Percentiles rank a stretch among this genome's conserved stretches.
Conservation (phyloP, 2,888 invertebrate species). For the Plagodis dolabraria region DNA sequence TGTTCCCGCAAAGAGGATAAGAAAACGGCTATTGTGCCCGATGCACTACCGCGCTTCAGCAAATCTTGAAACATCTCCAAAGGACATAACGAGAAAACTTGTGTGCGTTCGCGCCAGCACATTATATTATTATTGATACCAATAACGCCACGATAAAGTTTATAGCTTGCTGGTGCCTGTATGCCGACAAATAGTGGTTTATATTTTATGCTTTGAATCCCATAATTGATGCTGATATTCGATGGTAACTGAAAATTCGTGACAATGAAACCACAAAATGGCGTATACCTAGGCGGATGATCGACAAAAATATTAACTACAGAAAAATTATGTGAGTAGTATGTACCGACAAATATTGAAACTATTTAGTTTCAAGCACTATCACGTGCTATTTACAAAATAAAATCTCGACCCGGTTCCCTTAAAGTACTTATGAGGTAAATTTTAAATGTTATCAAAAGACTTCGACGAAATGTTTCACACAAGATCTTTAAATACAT, state of each 20-base stretch:
- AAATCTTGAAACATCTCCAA: constrained; percentile 74
- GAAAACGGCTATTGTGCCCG: constrained; percentile 66
- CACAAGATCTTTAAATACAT: no score
- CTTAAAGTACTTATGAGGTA: no score
- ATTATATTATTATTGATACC: constrained; percentile 62
- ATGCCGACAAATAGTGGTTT: constrained; percentile 35
- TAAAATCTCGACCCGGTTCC: no score
- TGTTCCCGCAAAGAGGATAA: constrained; percentile 64
- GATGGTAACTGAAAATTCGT: background rate
- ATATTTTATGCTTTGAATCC: constrained; percentile 17
- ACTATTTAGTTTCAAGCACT: no score
- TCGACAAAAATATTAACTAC: no score
- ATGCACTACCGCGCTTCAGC: constrained; percentile 66
- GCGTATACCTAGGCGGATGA: no score
- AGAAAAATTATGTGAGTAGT: no score
- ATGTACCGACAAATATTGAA: no score
- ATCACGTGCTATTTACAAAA: no score
- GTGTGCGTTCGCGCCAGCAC: constrained; percentile 47
- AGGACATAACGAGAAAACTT: constrained; percentile 76
- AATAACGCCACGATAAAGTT: constrained; percentile 53
- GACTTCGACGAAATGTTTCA: no score
- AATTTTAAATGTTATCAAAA: no score
- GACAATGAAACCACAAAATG: no score
- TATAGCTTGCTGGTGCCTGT: constrained; percentile 53
- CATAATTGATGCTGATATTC: constrained; percentile 1